phyloP scores from a whole-genome alignment of 2,797 vertebrate species.

The Taeniopygia guttata region DNA sequence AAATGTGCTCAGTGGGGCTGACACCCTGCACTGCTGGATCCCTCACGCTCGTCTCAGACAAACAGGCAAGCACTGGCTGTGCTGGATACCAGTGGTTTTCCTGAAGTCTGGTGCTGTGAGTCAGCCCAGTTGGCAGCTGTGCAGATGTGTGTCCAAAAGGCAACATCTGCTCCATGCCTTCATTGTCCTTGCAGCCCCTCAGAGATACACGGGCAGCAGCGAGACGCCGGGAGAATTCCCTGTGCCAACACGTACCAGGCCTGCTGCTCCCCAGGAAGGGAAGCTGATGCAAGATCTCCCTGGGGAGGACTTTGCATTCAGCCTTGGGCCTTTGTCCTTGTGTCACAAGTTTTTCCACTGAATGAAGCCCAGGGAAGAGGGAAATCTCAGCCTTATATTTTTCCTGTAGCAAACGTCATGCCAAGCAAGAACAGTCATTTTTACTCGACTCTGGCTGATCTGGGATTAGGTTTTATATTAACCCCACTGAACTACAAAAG shows the following conservation, averaged over 20 bases:
- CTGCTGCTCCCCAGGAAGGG: not conserved
- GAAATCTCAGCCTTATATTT: conserved; percentile 27
- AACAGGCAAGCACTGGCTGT: not conserved
- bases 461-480: conserved; percentile 37
- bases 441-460: not conserved
- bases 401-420: not conserved
- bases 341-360: conserved; percentile 60
- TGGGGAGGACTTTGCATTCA: conserved; percentile 21
- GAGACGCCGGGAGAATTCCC: not conserved
- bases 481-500: conserved; percentile 17
- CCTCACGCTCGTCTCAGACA: not conserved
- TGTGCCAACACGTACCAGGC: not conserved
- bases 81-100: not conserved
- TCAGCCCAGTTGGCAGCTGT: not conserved
- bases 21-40: not conserved
- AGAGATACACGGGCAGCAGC: not conserved
- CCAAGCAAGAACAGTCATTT: conserved; percentile 17
- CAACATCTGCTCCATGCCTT: not conserved
- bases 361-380: conserved; percentile 1
- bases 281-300: conserved; percentile 45
- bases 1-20: not conserved
- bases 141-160: not conserved
- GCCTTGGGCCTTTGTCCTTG: conserved; percentile 49
- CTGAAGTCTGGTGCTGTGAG: not conserved
- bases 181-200: not conserved